These are phyloP conservation scores for Pongo abelii DNA, from an alignment of 2,113 vertebrate species.

Conservation along the genomic window DNA sequence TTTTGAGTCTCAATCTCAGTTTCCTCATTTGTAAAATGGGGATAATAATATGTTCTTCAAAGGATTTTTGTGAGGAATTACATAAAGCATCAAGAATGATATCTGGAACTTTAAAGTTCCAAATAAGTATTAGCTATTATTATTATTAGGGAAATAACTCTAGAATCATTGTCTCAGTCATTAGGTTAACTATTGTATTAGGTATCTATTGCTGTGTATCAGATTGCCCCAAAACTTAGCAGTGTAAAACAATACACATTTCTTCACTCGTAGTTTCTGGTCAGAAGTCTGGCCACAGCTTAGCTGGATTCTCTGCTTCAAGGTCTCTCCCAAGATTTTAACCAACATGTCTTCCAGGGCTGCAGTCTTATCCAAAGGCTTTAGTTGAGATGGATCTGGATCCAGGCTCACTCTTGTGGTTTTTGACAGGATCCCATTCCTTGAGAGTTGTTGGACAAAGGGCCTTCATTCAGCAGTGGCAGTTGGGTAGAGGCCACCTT, in stretches of 20 bases:
- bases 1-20: background rate
- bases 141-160: background rate
- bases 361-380: background rate
- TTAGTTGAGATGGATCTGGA: background rate
- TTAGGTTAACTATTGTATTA: background rate
- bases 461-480: background rate
- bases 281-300: background rate
- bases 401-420: background rate
- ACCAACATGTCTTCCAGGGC: background rate
- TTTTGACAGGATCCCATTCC: background rate
- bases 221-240: background rate
- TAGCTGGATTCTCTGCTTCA: background rate
- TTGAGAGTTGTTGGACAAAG: background rate
- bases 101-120: background rate
- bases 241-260: background rate
- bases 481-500: background rate
- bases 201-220: background rate
- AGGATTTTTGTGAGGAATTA: background rate
- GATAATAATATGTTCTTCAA: background rate
- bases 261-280: background rate
- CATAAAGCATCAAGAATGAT: background rate
- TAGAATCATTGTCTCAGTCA: background rate
- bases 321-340: background rate
- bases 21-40: background rate
- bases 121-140: background rate